Evolutionary conservation across 2,797 vertebrate species (phyloP), one percentile per base, ranked within the genome.

Genomic region (Macropodus opercularis): DNA sequence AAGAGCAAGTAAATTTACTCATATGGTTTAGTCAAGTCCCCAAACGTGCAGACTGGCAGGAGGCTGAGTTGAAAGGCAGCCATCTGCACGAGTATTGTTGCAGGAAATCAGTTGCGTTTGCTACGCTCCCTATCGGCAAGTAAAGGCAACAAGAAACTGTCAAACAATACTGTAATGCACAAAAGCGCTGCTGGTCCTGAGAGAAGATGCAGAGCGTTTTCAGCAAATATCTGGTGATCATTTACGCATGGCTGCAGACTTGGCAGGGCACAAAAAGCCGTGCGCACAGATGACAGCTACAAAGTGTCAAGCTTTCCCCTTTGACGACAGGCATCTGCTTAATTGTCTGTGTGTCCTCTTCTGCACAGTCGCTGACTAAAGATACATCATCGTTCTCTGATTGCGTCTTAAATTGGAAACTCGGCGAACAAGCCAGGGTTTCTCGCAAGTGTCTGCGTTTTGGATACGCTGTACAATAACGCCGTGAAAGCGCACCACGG

Each of bases 41-140:
- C 57, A 68, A 70, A 72, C 40, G 47, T 64, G 48, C 74, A 80
- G 69, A 68, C 61, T 80, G 77, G 66, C 66, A 77, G 44, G 75
- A 67, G 69, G 75, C 73, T 56, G 79, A 63, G 85, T 87, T 85
- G 77, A 82, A 70, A 85, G 52, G 55, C 75, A 79, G 78, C 77
- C 73, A 83, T 80, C 80, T 80, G 77, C 71, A 77, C 77, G 72
- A 74, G 44, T 50, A 52, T 53, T 56, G 65, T 46, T 55, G 68
- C 53, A 60, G 55, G 56, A 61, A 65, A 63, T 76, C 81, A 75
- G 43, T 85, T 82, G 82, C 88, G 88, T 79, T 61, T 73, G 81
- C 84, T 83, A 83, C 92, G 91, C 92, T 90, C 93, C 89, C 91
- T 93, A 81, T 94, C 90, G 93, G 93, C 88, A 77, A 84, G 69